Conservation (phyloP, 2,113 vertebrate genomes). For the Sylvilagus bachmani region DNA sequence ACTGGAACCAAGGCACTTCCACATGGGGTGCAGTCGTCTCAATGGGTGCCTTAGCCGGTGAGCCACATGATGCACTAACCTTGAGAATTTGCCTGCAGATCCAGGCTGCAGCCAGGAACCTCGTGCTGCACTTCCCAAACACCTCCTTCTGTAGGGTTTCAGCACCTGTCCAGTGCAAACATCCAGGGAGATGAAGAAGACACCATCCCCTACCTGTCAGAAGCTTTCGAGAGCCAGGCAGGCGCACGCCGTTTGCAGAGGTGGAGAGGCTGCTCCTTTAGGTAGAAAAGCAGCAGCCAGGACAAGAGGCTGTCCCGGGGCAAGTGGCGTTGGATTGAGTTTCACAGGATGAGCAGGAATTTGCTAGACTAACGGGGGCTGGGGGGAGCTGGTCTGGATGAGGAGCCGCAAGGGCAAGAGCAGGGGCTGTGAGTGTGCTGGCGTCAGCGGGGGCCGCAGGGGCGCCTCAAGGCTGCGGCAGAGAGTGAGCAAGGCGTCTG, state of each 20-base stretch:
- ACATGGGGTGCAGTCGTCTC: no score
- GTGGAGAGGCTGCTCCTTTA: not conserved
- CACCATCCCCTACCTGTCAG: not conserved
- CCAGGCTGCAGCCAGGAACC: no score
- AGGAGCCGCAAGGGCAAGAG: not conserved
- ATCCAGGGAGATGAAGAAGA: not conserved
- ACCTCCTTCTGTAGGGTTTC: not conserved
- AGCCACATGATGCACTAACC: no score
- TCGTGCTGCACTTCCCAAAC: not conserved
- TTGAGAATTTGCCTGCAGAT: not conserved
- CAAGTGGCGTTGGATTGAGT: not conserved
- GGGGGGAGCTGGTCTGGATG: not conserved
- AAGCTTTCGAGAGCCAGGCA: not conserved
- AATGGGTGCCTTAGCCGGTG: no score
- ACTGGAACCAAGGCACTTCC: no score
- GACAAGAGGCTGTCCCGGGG: not conserved
- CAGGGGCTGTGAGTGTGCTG: accelerated
- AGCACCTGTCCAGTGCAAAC: not conserved
- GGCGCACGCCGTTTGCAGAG: not conserved
- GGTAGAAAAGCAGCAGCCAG: not conserved
- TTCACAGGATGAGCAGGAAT: not conserved
- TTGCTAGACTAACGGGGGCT: not conserved
- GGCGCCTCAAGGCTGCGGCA: not conserved
- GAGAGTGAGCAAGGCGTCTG: not conserved
- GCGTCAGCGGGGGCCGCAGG: not conserved